These are phyloP conservation scores for Macrochelys suwanniensis DNA, from an alignment of 2,797 vertebrate species.

Conservation along the genomic window DNA sequence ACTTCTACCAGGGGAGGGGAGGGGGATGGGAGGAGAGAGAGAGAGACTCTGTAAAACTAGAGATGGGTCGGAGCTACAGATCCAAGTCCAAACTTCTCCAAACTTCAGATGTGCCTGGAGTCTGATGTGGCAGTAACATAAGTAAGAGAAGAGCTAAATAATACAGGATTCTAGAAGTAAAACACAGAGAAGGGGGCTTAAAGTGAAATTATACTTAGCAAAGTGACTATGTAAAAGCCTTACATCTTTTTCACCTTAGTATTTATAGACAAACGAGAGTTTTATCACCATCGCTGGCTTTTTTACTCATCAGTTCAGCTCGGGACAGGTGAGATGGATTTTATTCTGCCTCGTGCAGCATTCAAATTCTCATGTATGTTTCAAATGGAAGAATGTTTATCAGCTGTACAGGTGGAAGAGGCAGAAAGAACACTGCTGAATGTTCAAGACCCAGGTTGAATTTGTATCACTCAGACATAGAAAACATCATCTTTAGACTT, in stretches of 20 bases:
- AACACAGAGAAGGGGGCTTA: background rate
- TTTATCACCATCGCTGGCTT: background rate
- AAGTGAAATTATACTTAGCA: background rate
- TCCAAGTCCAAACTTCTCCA: background rate
- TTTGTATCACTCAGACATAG: background rate
- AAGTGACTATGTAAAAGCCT: background rate
- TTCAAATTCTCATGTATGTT: background rate
- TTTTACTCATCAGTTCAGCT: background rate
- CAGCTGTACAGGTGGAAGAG: background rate
- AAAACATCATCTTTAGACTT: background rate
- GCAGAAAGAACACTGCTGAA: background rate
- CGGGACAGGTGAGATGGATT: background rate
- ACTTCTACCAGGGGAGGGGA: background rate
- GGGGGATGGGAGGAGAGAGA: background rate
- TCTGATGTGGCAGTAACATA: background rate
- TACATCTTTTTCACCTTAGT: background rate
- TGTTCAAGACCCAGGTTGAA: background rate
- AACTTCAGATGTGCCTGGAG: background rate
- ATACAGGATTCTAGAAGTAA: background rate
- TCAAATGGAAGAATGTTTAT: background rate
- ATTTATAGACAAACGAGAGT: background rate
- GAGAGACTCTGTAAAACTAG: background rate
- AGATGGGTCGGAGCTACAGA: background rate
- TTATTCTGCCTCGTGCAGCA: background rate
- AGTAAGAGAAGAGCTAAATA: background rate